Evolutionary conservation across 2,797 vertebrate genomes (phyloP).

Genomic region (Streptopelia turtur): DNA sequence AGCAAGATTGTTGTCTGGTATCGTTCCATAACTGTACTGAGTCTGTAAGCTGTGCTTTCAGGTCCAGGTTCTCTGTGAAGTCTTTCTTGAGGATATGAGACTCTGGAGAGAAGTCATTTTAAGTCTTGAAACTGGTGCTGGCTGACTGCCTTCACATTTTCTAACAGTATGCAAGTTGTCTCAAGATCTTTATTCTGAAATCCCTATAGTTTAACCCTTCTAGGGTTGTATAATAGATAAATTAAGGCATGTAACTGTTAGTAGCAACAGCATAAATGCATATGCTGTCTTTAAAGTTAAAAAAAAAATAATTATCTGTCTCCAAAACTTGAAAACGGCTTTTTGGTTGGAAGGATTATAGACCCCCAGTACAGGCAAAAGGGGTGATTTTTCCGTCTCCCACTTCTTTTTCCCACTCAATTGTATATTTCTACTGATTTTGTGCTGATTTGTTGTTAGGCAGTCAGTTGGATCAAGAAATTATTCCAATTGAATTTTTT

Average conservation of each 20-base stretch:
- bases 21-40: not conserved
- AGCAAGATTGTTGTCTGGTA: not conserved
- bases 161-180: not conserved
- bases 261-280: not conserved
- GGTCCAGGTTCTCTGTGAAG: not conserved
- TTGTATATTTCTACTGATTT: not conserved
- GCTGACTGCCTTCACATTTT: not conserved
- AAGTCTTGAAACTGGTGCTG: not conserved
- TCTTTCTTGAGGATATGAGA: not conserved
- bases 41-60: not conserved
- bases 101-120: not conserved
- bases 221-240: not conserved
- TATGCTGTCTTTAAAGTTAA: not conserved
- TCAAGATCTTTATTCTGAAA: not conserved
- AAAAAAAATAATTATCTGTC: rapidly evolving
- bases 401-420: not conserved
- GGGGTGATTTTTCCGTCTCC: not conserved
- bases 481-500: not conserved
- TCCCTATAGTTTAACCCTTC: not conserved
- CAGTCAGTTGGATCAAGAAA: not conserved
- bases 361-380: not conserved
- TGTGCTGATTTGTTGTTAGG: not conserved
- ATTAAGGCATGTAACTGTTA: not conserved
- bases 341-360: not conserved
- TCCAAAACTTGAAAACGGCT: not conserved